Conservation (phyloP, 2,113 vertebrate genomes). For the Periophthalmus modestus region DNA sequence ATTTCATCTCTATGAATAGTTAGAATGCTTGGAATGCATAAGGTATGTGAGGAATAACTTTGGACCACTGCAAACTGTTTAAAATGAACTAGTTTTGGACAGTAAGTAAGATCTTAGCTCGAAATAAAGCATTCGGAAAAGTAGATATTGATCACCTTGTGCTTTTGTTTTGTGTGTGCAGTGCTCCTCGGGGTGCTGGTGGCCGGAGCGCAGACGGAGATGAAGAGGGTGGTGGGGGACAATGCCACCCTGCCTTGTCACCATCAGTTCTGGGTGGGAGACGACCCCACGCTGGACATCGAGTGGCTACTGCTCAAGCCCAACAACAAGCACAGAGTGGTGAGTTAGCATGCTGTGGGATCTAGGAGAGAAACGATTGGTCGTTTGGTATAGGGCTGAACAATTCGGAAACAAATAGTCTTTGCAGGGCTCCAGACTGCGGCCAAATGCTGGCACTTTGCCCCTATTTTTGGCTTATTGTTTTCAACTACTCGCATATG, state of each 20-base stretch:
- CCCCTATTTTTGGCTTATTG: too few relatives aligned
- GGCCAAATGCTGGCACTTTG: too few relatives aligned
- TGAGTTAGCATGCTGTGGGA: constrained; percentile 57
- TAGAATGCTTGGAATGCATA: too few relatives aligned
- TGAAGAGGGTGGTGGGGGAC: constrained; percentile 87
- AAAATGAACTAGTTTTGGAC: too few relatives aligned
- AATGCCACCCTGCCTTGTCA: constrained; percentile 91
- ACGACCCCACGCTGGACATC: constrained; percentile 86
- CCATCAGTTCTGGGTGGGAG: constrained; percentile 84
- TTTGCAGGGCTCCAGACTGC: too few relatives aligned
- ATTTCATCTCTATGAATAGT: too few relatives aligned
- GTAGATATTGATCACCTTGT: background rate
- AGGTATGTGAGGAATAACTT: too few relatives aligned
- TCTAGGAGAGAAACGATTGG: background rate
- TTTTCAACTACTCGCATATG: too few relatives aligned
- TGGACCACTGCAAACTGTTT: too few relatives aligned
- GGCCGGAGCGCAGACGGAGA: constrained; percentile 81
- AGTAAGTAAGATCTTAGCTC: too few relatives aligned
- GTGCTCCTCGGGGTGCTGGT: constrained; percentile 76
- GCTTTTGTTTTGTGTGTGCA: constrained; percentile 51
- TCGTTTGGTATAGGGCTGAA: too few relatives aligned
- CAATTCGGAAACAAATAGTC: too few relatives aligned
- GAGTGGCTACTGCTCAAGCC: constrained; percentile 89
- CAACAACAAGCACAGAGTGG: constrained; percentile 86
- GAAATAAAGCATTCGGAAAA: background rate